Base-by-base conservation (phyloP, 2,888 invertebrate species). In the Thereva unica region DNA sequence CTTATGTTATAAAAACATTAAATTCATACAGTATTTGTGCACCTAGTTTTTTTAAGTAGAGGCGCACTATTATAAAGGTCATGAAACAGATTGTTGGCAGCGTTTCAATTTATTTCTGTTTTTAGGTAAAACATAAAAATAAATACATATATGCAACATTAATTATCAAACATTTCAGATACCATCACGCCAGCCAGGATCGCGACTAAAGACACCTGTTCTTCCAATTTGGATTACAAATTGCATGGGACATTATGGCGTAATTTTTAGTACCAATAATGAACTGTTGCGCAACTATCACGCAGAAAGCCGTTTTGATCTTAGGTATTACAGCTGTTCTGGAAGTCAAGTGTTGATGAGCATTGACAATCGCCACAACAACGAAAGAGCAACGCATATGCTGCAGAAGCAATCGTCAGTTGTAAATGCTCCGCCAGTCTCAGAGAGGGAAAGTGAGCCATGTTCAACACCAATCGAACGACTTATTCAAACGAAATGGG, bases 271-370 rank as follows among this genome's bases (percentile, higher is more conserved):
- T 75, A 86, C 88, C 0, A 91, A 90, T 74, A 84, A 88, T 34
- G 92, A 92, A 73, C 82, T 93, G 6, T 82, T 92, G 53, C 84
- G 90, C 71, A 92, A 93, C 78, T 93, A 93, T 82, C 91, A 91
- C 71, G 92, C 91, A 3, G 93, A 93, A 78, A 84, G 91, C 75
- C 85, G 89, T 71, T 92, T 92, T 74, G 87, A 89, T 73, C 84
- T 92, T 63, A 85, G 88, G 73, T 91, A 92, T 79, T 90, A 90
- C 78, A 90, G 90, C 1, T 90, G 90, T 74, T 88, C 91, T 5
- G 89, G 90, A 0, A 87, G 86, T 74, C 85, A 88, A 75, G 86
- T 88, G 47, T 78, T 85, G 64, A 82, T 90, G 74, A 88, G 87
- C 61, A 87, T 90, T 68, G 90, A 90, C 74, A 90, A 90, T 53